phyloP scores from a whole-genome alignment of 2,888 invertebrate genomes.

The Trissolcus japonicus region DNA sequence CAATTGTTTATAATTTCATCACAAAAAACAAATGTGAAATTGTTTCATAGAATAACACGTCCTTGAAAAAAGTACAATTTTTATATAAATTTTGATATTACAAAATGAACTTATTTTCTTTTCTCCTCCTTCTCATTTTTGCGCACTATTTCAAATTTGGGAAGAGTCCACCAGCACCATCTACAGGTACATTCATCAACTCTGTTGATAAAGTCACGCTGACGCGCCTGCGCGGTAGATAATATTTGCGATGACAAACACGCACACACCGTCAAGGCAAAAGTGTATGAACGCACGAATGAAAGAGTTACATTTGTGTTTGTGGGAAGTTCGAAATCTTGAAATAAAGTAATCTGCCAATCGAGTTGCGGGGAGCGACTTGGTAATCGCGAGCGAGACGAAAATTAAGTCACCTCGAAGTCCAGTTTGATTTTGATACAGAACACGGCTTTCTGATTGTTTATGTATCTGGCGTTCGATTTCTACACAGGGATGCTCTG shows the following conservation, averaged over 20 bases:
- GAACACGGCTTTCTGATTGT: not conserved
- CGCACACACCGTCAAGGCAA: not conserved
- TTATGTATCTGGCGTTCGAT: constrained; percentile 3
- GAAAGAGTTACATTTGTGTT: not conserved
- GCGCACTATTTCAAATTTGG: too few relatives aligned
- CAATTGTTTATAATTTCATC: too few relatives aligned
- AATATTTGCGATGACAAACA: not conserved
- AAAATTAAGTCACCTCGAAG: not conserved
- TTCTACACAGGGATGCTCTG: constrained; percentile 1
- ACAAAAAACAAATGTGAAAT: too few relatives aligned
- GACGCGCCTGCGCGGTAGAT: constrained; percentile 2
- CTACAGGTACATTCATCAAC: too few relatives aligned
- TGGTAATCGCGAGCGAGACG: constrained; percentile 12
- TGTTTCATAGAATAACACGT: too few relatives aligned
- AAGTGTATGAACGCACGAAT: not conserved
- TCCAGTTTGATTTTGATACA: too few relatives aligned
- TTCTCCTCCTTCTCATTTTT: too few relatives aligned
- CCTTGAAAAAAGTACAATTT: too few relatives aligned
- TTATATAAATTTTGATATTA: too few relatives aligned
- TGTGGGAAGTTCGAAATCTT: constrained; percentile 15
- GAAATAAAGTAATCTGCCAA: constrained; percentile 25
- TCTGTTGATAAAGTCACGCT: not conserved
- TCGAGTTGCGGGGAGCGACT: constrained; percentile 7
- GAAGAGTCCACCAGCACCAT: too few relatives aligned
- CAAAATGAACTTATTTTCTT: too few relatives aligned